Percentiles rank a stretch among this genome's conserved stretches.
These are phyloP conservation scores for Hyles euphorbiae DNA, from an alignment of 1,140 invertebrate species.

Conservation along the genomic window DNA sequence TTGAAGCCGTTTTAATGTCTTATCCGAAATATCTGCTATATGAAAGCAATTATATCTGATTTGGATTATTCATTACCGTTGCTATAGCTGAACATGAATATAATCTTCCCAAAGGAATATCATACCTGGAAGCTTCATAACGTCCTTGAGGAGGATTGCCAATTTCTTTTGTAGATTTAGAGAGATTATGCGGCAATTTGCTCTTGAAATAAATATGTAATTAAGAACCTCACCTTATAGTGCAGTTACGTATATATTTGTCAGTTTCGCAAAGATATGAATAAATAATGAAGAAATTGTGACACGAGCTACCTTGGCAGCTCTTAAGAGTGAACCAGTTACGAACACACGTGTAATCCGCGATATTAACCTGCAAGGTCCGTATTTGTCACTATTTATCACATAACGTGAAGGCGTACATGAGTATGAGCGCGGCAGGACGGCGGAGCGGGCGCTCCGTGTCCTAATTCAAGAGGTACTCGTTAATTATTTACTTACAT, in stretches of 20 bases:
- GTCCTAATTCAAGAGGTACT: slow-evolving; percentile 34
- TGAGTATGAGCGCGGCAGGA: slow-evolving; percentile 11
- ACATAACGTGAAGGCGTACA: slow-evolving; percentile 19
- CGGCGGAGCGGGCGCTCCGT: slow-evolving; percentile 16
- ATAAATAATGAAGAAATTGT: slow-evolving; percentile 26
- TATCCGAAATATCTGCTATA: no score
- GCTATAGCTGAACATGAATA: slow-evolving; percentile 11
- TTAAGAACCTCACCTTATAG: slow-evolving; percentile 12
- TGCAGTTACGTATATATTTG: slow-evolving; percentile 21
- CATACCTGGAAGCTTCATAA: slow-evolving; percentile 32
- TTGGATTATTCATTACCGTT: neutral
- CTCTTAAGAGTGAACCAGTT: slow-evolving; percentile 7
- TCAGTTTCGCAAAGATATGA: slow-evolving; percentile 19
- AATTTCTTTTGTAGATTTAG: slow-evolving; percentile 36
- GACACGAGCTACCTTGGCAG: slow-evolving; percentile 10
- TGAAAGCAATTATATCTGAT: slow-evolving; percentile 1
- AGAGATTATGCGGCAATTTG: slow-evolving; percentile 39
- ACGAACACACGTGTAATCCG: slow-evolving; percentile 7
- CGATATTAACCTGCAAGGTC: slow-evolving; percentile 21
- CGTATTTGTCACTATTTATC: slow-evolving; percentile 39
- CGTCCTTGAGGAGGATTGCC: slow-evolving; percentile 27
- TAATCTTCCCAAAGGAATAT: slow-evolving; percentile 23
- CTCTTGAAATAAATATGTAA: slow-evolving; percentile 26
- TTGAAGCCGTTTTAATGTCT: neutral
- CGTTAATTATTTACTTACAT: slow-evolving; percentile 47